phyloP scores from a whole-genome alignment of 2,888 invertebrate species.

The Aphrophora alni region DNA sequence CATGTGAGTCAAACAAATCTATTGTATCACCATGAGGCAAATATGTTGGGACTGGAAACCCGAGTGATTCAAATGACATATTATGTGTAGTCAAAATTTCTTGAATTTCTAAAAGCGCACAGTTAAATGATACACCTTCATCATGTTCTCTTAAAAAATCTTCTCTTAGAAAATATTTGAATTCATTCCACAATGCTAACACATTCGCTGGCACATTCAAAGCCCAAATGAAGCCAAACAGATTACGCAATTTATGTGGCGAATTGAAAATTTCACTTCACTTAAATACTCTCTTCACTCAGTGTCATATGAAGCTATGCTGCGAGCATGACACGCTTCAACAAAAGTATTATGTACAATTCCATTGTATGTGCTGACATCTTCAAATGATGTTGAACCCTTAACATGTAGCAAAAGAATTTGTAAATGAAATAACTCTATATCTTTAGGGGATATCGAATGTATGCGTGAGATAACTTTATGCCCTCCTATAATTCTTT shows the following conservation, averaged over 20 bases:
- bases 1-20: neutral
- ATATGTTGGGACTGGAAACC: neutral
- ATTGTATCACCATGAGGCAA: constrained; percentile 16
- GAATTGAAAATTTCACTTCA: neutral
- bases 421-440: neutral
- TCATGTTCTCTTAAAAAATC: constrained; percentile 8
- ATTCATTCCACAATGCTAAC: constrained; percentile 11
- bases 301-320: constrained; percentile 9
- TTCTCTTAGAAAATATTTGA: neutral
- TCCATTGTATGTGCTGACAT: constrained; percentile 13
- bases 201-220: constrained; percentile 4
- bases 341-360: too few species aligned
- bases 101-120: neutral
- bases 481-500: neutral
- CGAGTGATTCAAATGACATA: constrained; percentile 1
- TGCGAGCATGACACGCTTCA: neutral
- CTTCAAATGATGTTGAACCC: constrained; percentile 9
- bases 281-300: neutral
- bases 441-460: neutral
- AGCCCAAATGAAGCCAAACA: constrained; percentile 16
- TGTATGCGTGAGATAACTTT: constrained; percentile 12
- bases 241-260: neutral
- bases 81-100: constrained; percentile 12
- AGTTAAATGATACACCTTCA: neutral
- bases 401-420: neutral